phyloP scores from a whole-genome alignment of 1,140 invertebrate species.

The Apis dorsata region DNA sequence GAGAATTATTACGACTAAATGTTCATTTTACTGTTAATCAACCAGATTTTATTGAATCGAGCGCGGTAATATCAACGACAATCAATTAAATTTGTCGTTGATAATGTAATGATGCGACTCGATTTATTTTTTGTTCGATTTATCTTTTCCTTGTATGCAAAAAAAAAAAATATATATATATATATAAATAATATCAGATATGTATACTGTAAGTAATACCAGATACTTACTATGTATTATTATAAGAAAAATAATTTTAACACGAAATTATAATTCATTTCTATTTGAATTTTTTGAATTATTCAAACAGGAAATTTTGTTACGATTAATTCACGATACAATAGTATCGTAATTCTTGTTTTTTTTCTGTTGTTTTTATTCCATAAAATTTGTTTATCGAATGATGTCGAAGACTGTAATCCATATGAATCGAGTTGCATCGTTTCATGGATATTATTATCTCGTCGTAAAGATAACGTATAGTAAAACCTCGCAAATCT shows the following conservation, averaged over 20 bases:
- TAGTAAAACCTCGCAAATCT: conserved; percentile 69
- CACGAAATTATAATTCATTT: background rate
- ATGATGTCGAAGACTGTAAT: conserved; percentile 17
- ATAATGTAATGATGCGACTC: conserved; percentile 55
- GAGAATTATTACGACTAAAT: conserved; percentile 58
- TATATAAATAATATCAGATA: no score
- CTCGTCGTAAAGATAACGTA: conserved; percentile 62
- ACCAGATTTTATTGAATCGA: conserved; percentile 66
- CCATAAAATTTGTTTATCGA: background rate
- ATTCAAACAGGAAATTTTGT: background rate
- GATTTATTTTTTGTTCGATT: conserved; percentile 35
- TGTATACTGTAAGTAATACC: no score
- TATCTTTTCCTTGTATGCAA: background rate
- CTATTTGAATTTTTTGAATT: background rate
- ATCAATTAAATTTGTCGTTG: conserved; percentile 33
- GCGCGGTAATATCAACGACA: conserved; percentile 24
- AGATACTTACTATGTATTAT: background rate
- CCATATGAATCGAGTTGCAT: conserved; percentile 63
- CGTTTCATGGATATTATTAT: conserved; percentile 67
- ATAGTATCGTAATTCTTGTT: background rate
- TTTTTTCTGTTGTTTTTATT: background rate
- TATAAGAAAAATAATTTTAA: background rate
- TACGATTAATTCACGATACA: no score
- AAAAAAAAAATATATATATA: no score
- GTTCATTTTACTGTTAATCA: conserved; percentile 66